Base-by-base conservation (phyloP, 2,797 vertebrate genomes). In the Rhynchonycteris naso region DNA sequence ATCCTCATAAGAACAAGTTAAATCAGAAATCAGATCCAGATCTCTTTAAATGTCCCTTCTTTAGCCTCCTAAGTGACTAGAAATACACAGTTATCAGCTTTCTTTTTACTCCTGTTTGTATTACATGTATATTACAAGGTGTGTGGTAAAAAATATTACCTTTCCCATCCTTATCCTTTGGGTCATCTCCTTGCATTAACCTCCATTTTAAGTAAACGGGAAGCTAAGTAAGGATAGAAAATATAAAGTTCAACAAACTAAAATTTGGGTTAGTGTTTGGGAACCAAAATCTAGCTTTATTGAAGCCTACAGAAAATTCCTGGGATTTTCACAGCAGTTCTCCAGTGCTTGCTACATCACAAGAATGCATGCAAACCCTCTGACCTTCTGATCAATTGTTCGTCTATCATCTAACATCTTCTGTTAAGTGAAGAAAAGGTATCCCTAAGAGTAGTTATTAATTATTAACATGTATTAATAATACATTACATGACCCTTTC, bases 401-500 rank as follows among this genome's bases (percentile, higher is more conserved):
- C 11, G 18, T 88, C 97, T 97, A 96, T 94, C 96, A 97, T 97
- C 90, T 94, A 91, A 95, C 83, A 94, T 80, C 74, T 94, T 95
- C 93, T 84, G 88, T 95, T 94, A 94, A 96, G 82, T 22, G 11
- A 90, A 95, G 71, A 96, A 90, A 92, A 79, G 95, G 74, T 97
- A 87, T 95, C 95, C 90, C 93, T 93, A 96, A 93, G 97, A 97
- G 95, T 92, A 97, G 88, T 26, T 79, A 82, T 97, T 94, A 92
- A 97, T 91, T 95, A 93, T 97, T 97, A 94, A 97, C 85, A 75
- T 69, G 21, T 80, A 94, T 97, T 95, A 96, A 97, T 97, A 97
- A 97, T 93, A 69, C 52, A 97, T 97, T 84, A 56, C 56, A 56
- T 89, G 93, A 93, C 92, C 43, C 71, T 96, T 96, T 96, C 90